Evolutionary conservation across 2,888 invertebrate genomes (phyloP), one percentile per base, ranked within the genome.

Genomic region (Cremastinae sp.): DNA sequence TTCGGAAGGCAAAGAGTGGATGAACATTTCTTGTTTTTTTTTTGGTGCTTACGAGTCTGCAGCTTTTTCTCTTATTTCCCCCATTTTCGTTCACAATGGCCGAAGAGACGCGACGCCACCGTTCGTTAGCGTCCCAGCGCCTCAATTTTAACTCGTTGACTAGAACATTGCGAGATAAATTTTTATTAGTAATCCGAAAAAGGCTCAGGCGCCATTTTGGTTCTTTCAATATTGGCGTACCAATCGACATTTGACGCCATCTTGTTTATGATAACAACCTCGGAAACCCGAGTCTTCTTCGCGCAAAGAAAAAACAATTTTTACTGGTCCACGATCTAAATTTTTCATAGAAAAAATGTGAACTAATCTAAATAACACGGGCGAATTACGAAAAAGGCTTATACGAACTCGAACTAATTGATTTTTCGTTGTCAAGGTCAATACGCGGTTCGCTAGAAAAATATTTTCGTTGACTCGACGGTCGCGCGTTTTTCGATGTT

Each of bases 1-100:
- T 22, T 82, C 81, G 82, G 84, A 87, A 87, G 87, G 86, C 87
- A 85, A 84, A 87, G 80, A 86, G 83, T 86, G 86, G 82, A 85
- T 81, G 84, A 85, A 84, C 80, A n/a, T n/a, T n/a, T n/a, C n/a
- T n/a, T n/a, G n/a, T n/a, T n/a, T n/a, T n/a, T n/a, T 80, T 82
- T 61, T 77, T 74, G 78, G 64, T 74, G 82, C 78, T 83, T 82
- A 77, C 51, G 56, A 74, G 38, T 79, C 49, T 65, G 18, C 49
- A 47, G 22, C 2, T n/a, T 62, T 22, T 41, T 22, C 38, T 66
- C 61, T 53, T 65, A 36, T 41, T 4, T 54, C 59, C 61, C 53
- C 5, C 8, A 41, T 70, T 58, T 53, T 16, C 53, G 62, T 54
- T 28, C 43, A 41, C 16, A 18, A 64, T n/a, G 28, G 38, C 49